These are phyloP conservation scores for Epizoanthus fatuus DNA, from an alignment of 92 coral and sea anemone species.

Conservation along the genomic window DNA sequence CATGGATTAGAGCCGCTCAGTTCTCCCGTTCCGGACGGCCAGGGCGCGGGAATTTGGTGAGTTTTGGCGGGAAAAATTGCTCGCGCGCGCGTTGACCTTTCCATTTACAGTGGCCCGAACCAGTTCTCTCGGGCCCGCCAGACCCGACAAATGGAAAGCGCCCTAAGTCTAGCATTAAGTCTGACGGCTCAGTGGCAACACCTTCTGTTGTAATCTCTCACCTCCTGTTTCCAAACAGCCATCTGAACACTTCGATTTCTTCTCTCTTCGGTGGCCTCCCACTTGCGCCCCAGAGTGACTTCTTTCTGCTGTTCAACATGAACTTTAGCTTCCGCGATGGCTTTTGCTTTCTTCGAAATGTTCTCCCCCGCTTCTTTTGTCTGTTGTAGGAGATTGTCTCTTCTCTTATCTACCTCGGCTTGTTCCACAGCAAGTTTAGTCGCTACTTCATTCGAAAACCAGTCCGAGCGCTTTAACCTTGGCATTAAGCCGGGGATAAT, in stretches of 20 bases:
- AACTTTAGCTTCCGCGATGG: conserved; percentile 13
- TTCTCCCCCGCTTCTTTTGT: neutral
- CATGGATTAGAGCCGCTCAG: no score
- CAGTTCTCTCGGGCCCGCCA: no score
- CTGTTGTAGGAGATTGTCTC: neutral
- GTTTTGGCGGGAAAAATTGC: no score
- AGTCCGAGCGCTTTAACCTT: conserved; percentile 14
- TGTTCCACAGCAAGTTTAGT: conserved; percentile 21
- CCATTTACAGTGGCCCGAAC: no score
- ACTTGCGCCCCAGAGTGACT: neutral
- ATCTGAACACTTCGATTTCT: neutral
- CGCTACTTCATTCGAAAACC: conserved; percentile 41
- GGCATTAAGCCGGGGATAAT: neutral
- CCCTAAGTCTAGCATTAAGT: no score
- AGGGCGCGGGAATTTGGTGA: no score
- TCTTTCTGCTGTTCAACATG: neutral
- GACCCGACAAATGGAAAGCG: no score
- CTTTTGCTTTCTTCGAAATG: neutral
- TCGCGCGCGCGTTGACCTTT: no score
- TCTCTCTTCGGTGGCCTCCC: conserved; percentile 3
- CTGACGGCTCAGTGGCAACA: neutral
- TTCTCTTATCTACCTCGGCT: conserved; percentile 11
- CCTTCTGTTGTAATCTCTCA: neutral
- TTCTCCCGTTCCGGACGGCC: no score
- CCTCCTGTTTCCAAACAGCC: neutral